These are phyloP conservation scores for Calephelis nemesis DNA, from an alignment of 1,140 invertebrate species.

Conservation along the genomic window DNA sequence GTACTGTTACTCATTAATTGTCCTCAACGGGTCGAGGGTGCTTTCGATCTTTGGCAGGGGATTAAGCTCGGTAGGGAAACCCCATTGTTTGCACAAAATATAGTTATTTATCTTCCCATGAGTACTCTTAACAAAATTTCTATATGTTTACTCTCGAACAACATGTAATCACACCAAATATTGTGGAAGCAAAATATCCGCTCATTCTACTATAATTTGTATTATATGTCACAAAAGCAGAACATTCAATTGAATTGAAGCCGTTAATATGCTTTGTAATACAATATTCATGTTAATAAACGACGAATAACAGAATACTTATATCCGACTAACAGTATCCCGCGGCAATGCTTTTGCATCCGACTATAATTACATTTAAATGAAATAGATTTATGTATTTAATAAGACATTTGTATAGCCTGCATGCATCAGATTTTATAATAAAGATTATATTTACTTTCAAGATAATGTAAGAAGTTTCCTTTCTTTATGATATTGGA, in stretches of 20 bases:
- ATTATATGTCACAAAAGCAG: neutral
- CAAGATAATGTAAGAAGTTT: no score
- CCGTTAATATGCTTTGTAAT: neutral
- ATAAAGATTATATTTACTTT: no score
- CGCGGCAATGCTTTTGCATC: no score
- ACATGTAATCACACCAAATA: neutral
- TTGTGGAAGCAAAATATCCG: neutral
- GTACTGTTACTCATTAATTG: conserved; percentile 70
- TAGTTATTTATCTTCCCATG: conserved; percentile 64
- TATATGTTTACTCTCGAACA: neutral
- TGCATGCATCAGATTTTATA: no score
- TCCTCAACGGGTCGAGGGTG: conserved; percentile 60
- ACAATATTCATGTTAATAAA: neutral
- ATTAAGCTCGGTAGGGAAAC: conserved; percentile 49
- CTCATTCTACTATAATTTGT: neutral
- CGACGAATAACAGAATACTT: neutral
- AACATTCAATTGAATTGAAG: neutral
- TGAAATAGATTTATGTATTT: no score
- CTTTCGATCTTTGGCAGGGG: conserved; percentile 47
- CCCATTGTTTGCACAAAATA: conserved; percentile 65
- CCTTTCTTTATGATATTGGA: no score
- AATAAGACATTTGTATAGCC: no score
- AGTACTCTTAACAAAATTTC: conserved; percentile 9
- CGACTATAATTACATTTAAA: no score
- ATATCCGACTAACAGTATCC: no score